Percentiles rank a stretch among this genome's conserved stretches.
phyloP scores from a whole-genome alignment of 1,140 invertebrate genomes.

The Chrysopa pallens region DNA sequence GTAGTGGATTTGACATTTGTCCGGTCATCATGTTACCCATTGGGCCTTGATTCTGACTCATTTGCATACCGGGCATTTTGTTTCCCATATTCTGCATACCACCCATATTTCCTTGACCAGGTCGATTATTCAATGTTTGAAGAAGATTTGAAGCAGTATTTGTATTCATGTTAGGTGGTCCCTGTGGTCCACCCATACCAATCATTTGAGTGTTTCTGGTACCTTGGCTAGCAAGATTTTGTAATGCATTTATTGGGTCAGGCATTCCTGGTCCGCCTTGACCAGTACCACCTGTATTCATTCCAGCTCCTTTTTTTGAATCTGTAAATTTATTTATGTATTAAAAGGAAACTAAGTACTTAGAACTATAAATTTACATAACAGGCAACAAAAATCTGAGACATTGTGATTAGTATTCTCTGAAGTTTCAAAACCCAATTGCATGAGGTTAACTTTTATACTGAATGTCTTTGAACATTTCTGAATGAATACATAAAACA shows the following conservation, averaged over 20 bases:
- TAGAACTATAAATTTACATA: constrained; percentile 15
- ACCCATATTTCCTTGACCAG: constrained; percentile 27
- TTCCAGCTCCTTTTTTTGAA: constrained; percentile 27
- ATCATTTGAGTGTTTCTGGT: constrained; percentile 25
- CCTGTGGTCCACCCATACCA: constrained; percentile 27
- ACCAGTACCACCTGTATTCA: constrained; percentile 13
- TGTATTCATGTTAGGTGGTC: constrained; percentile 25
- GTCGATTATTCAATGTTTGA: constrained; percentile 38
- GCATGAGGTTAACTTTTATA: too few species aligned
- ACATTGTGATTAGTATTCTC: too few species aligned
- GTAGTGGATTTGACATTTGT: constrained; percentile 13
- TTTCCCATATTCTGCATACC: constrained; percentile 39
- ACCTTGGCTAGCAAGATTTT: constrained; percentile 65
- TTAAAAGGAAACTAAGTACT: constrained; percentile 1
- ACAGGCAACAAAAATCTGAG: too few species aligned
- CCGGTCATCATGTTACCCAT: constrained; percentile 16
- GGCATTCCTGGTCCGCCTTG: constrained; percentile 31
- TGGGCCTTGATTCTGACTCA: constrained; percentile 16
- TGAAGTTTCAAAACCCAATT: too few species aligned
- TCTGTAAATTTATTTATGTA: constrained; percentile 18
- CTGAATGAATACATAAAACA: constrained; percentile 16
- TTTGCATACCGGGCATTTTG: constrained; percentile 27
- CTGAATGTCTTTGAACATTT: too few species aligned
- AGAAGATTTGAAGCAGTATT: constrained; percentile 33
- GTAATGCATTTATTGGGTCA: constrained; percentile 74